Evolutionary conservation across 2,797 vertebrate species (phyloP).

Genomic region (Muscicapa striata): DNA sequence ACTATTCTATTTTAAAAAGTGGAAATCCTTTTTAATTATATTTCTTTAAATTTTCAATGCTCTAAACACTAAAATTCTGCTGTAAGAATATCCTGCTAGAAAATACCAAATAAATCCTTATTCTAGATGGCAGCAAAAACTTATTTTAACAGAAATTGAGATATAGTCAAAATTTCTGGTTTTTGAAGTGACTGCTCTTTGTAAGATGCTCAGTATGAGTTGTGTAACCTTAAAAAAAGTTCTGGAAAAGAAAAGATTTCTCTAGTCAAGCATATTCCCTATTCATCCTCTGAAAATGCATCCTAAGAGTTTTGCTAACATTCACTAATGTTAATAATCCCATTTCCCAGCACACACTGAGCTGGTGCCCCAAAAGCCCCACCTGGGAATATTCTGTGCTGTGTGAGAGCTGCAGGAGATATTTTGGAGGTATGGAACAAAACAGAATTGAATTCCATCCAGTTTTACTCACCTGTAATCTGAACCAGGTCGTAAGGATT

Average conservation of each 20-base stretch:
- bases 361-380: not conserved
- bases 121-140: not conserved
- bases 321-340: not conserved
- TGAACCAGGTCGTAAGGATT: not conserved
- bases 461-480: not conserved
- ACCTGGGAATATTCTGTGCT: not conserved
- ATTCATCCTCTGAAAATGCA: not conserved
- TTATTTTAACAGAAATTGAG: not conserved
- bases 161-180: not conserved
- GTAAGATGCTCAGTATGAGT: not conserved
- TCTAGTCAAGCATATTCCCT: not conserved
- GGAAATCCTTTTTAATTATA: rapidly evolving
- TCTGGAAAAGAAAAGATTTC: not conserved
- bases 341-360: constrained; percentile 1
- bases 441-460: not conserved
- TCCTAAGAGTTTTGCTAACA: not conserved
- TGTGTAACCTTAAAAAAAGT: not conserved
- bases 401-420: not conserved
- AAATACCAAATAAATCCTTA: not conserved
- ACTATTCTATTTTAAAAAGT: not conserved
- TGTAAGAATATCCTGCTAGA: not conserved
- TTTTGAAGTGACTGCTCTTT: not conserved
- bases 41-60: not conserved
- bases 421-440: not conserved
- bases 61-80: not conserved